Base-by-base conservation (phyloP, 2,888 invertebrate species). In the Lochmaea capreae region DNA sequence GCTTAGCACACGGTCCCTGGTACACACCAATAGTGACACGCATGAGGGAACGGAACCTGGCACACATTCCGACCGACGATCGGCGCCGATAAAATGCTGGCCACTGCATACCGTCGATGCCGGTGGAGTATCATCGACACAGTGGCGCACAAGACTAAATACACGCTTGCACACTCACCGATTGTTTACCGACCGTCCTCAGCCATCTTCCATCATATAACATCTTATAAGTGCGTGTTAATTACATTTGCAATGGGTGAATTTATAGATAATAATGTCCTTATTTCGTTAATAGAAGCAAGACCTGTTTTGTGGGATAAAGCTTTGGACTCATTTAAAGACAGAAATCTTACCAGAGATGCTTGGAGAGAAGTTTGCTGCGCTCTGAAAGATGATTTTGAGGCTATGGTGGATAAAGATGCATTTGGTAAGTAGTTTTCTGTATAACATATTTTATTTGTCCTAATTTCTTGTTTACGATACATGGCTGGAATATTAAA, bases 281-380 rank as follows among this genome's bases (percentile, higher is more conserved):
- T 68, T 54, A 69, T 73, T 43, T 63, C 69, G 16, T 57, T 69
- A 43, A 54, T 69, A 22, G 65, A 73, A 54, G 65, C 65, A 67
- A 63, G 39, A 59, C 73, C 73, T 68, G 68, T 68, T 33, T 68
- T 59, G 66, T 69, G 68, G 68, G 68, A 73, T 39, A 68, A 73
- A 63, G 59, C 68, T 57, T 65, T 63, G 26, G 58, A 62, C 14
- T 26, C 46, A 58, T 73, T 65, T 65, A 68, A 73, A 46, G 65
- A 73, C 49, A 16, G 68, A 49, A 73, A 66, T 68, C 57, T 22
- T 39, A 73, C 65, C 57, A 73, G 49, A 43, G 42, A 73, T 57
- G 68, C 68, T 18, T 73, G 73, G 54, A 65, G 46, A 61, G 68
- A 73, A 59, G 68, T 73, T 59, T 73, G 68, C 58, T 58, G 26